Evolutionary conservation across 2,113 vertebrate species (phyloP), one percentile per base, ranked within the genome.

Genomic region (Protobothrops flavoviridis): DNA sequence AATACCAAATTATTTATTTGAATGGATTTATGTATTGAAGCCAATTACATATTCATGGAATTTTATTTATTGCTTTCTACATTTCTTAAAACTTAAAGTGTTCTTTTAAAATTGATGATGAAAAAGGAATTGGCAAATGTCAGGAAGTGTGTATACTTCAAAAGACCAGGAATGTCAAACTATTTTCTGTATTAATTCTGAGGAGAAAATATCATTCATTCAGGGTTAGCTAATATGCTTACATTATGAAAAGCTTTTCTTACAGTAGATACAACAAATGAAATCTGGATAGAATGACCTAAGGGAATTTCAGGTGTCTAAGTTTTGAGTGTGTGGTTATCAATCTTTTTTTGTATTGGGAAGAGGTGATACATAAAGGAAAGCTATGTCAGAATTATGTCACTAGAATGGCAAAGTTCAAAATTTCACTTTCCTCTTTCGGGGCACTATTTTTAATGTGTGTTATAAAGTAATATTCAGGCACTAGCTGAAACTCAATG

Each of bases 171-270:
- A 93, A 91, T 29, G 29, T 39, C 50, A 95, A 93, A 57, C 29
- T 48, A 61, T 87, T 87, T 61, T 29, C 85, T 87, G 0, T 61
- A 91, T 57, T 91, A 85, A 91, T 95, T 33, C 91, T 92, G 81
- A 94, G 91, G 26, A 91, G 86, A 86, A 87, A 94, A 2, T 23
- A 33, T 0, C 90, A 94, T 95, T 92, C 53, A 90, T 93, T 94
- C 85, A 59, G 29, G 53, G 17, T 95, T 33, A 93, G 57, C 52
- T 96, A 96, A 94, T 94, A 93, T 91, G 45, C 52, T 39, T 85
- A 15, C 17, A 12, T 29, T 39, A 48, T 85, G 0, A 4, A 93
- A 91, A 55, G 3, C n/a, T 43, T n/a, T 5, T 23, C 85, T 5
- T 89, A 17, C 24, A 93, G 33, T 92, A 45, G 29, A 69, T 33